Conservation (phyloP, 2,113 vertebrate genomes). For the Nibea coibor region DNA sequence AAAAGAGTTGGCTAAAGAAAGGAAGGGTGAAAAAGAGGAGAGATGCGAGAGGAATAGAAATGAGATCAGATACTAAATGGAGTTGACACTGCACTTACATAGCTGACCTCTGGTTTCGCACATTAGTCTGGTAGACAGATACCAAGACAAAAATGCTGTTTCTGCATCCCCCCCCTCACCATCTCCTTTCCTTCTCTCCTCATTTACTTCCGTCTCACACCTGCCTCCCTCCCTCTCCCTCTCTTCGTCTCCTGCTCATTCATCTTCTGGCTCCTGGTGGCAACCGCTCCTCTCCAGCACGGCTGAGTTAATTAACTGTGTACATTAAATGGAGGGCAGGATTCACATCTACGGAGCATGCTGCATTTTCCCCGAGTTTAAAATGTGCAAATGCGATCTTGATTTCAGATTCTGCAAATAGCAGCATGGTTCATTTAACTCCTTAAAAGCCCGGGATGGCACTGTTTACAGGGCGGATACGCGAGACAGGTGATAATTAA, state of each 20-base stretch:
- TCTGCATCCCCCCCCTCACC: not conserved
- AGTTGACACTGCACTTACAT: conserved; percentile 33
- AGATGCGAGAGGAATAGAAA: conserved; percentile 43
- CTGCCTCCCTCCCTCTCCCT: conserved; percentile 31
- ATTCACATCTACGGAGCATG: conserved; percentile 12
- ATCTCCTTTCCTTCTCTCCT: not conserved
- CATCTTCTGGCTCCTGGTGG: conserved; percentile 54
- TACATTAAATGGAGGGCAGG: conserved; percentile 26
- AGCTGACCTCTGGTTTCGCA: conserved; percentile 33
- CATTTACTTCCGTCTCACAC: conserved; percentile 12
- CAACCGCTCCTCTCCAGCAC: conserved; percentile 29
- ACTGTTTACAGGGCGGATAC: conserved; percentile 1
- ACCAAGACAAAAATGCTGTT: conserved; percentile 11
- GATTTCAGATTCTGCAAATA: conserved; percentile 26
- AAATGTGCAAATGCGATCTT: conserved; percentile 18
- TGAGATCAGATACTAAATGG: conserved; percentile 35
- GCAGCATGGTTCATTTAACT: not conserved
- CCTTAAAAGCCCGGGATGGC: not conserved
- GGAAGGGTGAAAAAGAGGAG: not conserved
- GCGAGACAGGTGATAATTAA: conserved; percentile 37
- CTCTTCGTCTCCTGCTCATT: conserved; percentile 47
- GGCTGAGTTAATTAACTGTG: conserved; percentile 62
- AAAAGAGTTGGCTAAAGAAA: conserved; percentile 11
- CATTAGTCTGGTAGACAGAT: conserved; percentile 40
- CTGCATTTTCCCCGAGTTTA: conserved; percentile 14